A percentile compares a stretch with the other conserved stretches of the same genome.
These are phyloP conservation scores for Gymnocephalus cernua DNA, from an alignment of 2,113 vertebrate genomes.

Conservation along the genomic window DNA sequence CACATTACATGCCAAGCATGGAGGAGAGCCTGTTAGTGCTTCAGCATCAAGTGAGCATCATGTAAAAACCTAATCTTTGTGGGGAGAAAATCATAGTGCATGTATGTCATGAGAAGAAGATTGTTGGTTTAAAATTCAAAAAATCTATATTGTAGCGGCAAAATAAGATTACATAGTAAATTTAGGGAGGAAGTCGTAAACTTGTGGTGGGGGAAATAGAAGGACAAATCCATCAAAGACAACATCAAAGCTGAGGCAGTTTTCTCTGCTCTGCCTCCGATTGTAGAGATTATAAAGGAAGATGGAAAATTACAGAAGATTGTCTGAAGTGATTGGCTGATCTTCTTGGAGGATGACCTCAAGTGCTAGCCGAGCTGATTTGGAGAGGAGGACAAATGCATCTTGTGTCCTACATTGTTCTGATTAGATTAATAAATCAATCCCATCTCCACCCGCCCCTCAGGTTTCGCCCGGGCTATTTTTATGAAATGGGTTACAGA, in stretches of 20 bases:
- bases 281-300: slow-evolving; percentile 78
- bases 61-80: slow-evolving; percentile 38
- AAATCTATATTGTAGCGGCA: slow-evolving; percentile 74
- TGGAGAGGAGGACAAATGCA: slow-evolving; percentile 74
- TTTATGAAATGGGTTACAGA: slow-evolving; percentile 81
- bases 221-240: slow-evolving; percentile 63
- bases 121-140: slow-evolving; percentile 63
- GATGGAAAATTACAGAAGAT: slow-evolving; percentile 78
- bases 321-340: slow-evolving; percentile 77
- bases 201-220: slow-evolving; percentile 33
- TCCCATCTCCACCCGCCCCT: slow-evolving; percentile 63
- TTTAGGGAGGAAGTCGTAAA: slow-evolving; percentile 37
- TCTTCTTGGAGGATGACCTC: slow-evolving; percentile 74
- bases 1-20: slow-evolving; percentile 51
- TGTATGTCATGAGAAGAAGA: slow-evolving; percentile 24
- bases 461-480: slow-evolving; percentile 74
- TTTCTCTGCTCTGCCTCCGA: slow-evolving; percentile 72
- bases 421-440: slow-evolving; percentile 87
- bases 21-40: slow-evolving; percentile 33
- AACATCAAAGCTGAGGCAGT: slow-evolving; percentile 62
- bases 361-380: slow-evolving; percentile 74
- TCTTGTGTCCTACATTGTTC: slow-evolving; percentile 74
- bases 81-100: slow-evolving; percentile 1
- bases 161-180: slow-evolving; percentile 64
- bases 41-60: slow-evolving; percentile 40